These are phyloP conservation scores for Anas capensis DNA, from an alignment of 2,797 vertebrate genomes.

Conservation along the genomic window DNA sequence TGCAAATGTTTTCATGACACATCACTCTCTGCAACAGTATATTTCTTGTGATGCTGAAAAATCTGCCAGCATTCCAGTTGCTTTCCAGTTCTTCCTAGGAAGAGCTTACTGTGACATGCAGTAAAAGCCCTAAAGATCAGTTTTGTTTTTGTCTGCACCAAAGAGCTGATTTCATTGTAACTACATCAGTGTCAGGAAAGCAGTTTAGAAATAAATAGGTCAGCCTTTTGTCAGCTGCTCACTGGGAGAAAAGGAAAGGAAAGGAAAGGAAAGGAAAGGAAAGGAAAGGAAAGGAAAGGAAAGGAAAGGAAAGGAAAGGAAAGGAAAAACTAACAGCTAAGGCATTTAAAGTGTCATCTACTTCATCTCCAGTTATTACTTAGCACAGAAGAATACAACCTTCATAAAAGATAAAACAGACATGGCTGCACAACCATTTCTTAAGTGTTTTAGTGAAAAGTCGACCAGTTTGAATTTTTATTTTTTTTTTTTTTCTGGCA, in stretches of 20 bases:
- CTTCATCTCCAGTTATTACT: not conserved
- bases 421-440: not conserved
- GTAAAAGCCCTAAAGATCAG: not conserved
- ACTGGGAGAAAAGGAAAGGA: not conserved
- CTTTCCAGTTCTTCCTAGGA: not conserved
- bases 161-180: not conserved
- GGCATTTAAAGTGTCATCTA: constrained; percentile 14
- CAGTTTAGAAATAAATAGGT: constrained; percentile 23
- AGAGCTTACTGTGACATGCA: not conserved
- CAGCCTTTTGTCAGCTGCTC: constrained; percentile 19
- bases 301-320: too few relatives aligned
- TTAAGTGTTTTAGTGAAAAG: not conserved
- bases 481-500: not conserved
- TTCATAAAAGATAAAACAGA: not conserved
- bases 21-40: not conserved
- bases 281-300: too few relatives aligned
- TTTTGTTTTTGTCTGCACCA: not conserved
- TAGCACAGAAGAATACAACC: not conserved
- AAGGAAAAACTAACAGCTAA: not conserved
- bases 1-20: not conserved
- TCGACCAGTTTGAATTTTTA: not conserved
- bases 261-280: too few relatives aligned
- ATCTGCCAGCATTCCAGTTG: not conserved
- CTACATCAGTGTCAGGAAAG: not conserved
- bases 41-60: not conserved